Conservation (phyloP, 2,888 invertebrate species). For the Tinea pellionella region DNA sequence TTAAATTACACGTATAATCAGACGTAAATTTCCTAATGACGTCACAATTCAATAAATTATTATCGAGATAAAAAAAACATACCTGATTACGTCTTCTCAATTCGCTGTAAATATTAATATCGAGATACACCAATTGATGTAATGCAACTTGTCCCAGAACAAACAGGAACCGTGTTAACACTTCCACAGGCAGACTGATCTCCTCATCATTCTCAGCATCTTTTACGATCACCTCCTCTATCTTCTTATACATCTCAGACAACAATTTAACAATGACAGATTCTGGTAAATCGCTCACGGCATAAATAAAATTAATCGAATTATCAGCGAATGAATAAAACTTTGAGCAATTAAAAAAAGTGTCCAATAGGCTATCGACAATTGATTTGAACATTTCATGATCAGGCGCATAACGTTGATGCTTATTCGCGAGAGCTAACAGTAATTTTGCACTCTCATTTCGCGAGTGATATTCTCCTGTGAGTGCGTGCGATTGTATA, state of each 20-base stretch:
- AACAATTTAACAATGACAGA: slow-evolving; percentile 58
- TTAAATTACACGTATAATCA: too few species aligned
- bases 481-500: slow-evolving; percentile 79
- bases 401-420: slow-evolving; percentile 48
- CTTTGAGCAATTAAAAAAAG: slow-evolving; percentile 54
- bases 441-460: slow-evolving; percentile 47
- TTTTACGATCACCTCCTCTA: slow-evolving; percentile 48
- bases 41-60: too few species aligned
- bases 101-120: slow-evolving; percentile 85
- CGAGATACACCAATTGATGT: slow-evolving; percentile 84
- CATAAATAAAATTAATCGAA: slow-evolving; percentile 65
- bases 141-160: slow-evolving; percentile 82
- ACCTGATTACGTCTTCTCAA: slow-evolving; percentile 68
- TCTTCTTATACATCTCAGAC: slow-evolving; percentile 50
- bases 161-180: slow-evolving; percentile 66
- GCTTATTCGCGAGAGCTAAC: slow-evolving; percentile 40
- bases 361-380: slow-evolving; percentile 51
- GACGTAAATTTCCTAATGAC: too few species aligned
- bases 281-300: slow-evolving; percentile 70
- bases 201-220: slow-evolving; percentile 42
- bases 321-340: slow-evolving; percentile 64
- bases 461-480: slow-evolving; percentile 51
- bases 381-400: slow-evolving; percentile 43
- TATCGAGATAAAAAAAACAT: background rate
- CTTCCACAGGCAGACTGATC: slow-evolving; percentile 37